These are phyloP conservation scores for Grammomys surdaster DNA, from an alignment of 2,113 vertebrate species.

Conservation along the genomic window DNA sequence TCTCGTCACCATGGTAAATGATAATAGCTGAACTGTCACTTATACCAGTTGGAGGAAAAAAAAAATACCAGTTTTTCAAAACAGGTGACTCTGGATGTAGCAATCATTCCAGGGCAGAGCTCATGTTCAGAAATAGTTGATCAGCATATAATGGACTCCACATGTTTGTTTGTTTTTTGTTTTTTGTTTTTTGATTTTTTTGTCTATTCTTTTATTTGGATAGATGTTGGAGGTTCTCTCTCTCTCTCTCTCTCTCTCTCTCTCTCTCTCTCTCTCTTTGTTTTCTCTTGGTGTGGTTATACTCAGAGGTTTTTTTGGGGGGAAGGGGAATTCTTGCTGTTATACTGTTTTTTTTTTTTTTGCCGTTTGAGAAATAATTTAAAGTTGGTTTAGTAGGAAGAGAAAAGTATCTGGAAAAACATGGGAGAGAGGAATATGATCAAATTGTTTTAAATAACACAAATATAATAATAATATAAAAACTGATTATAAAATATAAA, in stretches of 20 bases:
- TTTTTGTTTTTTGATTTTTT: neutral
- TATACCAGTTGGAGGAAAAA: neutral
- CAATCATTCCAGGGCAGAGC: neutral
- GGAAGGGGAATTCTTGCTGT: rapidly evolving
- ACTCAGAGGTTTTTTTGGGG: neutral
- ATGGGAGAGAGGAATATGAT: neutral
- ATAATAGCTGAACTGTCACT: neutral
- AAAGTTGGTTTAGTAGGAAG: neutral
- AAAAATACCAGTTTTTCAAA: neutral
- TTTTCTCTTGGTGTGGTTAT: neutral
- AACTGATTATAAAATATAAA: neutral
- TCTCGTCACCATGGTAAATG: neutral
- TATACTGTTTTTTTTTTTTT: neutral
- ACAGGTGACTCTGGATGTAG: neutral
- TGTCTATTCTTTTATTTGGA: neutral
- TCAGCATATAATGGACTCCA: neutral
- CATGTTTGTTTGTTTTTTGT: too few relatives aligned
- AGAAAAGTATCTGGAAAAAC: neutral
- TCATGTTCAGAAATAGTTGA: neutral
- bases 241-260: neutral
- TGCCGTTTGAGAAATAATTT: neutral
- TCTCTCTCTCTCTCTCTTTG: neutral
- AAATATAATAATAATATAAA: neutral
- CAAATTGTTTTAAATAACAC: neutral
- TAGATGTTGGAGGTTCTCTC: neutral